These are phyloP conservation scores for Epicampocera succincta DNA, from an alignment of 2,888 invertebrate species.

Conservation along the genomic window DNA sequence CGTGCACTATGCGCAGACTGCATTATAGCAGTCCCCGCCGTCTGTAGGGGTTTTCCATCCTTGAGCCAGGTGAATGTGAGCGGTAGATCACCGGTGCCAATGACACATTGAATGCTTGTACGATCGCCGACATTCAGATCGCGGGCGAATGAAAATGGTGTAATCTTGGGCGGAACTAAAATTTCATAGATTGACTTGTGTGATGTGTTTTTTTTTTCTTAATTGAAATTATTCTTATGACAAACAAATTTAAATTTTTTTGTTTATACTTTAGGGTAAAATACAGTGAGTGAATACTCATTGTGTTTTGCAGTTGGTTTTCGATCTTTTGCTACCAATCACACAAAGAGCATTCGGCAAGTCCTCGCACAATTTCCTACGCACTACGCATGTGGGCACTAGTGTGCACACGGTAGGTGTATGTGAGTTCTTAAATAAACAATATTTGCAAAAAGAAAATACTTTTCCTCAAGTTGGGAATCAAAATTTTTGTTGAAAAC, in stretches of 20 bases:
- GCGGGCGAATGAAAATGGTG: constrained; percentile 86
- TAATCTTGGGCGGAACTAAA: constrained; percentile 85
- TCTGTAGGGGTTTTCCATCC: constrained; percentile 83
- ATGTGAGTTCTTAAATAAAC: too few relatives aligned
- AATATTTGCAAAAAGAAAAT: too few relatives aligned
- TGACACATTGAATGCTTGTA: constrained; percentile 84
- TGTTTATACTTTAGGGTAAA: not conserved
- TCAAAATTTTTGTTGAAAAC: not conserved
- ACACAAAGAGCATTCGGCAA: too few relatives aligned
- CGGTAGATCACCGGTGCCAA: constrained; percentile 85
- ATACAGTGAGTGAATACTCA: not conserved
- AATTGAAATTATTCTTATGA: constrained; percentile 23
- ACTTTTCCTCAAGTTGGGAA: not conserved
- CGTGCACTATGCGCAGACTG: constrained; percentile 64
- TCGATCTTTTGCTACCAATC: too few relatives aligned
- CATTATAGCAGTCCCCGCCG: constrained; percentile 72
- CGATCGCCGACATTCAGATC: constrained; percentile 85
- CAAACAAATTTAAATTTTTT: not conserved
- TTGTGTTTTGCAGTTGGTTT: too few relatives aligned
- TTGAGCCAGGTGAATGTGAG: constrained; percentile 85
- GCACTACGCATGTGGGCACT: too few relatives aligned
- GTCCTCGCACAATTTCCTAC: too few relatives aligned
- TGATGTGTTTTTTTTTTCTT: constrained; percentile 42
- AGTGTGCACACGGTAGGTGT: too few relatives aligned
- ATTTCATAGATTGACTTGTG: constrained; percentile 64